Evolutionary conservation across 2,797 vertebrate genomes (phyloP).

Genomic region (Artibeus jamaicensis): DNA sequence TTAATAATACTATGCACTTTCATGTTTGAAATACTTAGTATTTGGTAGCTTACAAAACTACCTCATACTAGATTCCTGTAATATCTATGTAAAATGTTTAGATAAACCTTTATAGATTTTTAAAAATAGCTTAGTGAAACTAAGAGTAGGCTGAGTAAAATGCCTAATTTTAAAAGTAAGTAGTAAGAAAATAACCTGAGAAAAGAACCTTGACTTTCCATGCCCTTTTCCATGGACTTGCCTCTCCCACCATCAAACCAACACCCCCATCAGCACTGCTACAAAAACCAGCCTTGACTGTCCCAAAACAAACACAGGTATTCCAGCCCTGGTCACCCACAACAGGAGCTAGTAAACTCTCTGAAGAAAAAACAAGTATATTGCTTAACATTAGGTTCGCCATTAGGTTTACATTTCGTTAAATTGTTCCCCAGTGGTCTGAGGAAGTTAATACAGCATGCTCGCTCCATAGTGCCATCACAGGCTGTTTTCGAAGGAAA

Average conservation of each 20-base stretch:
- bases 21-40: background rate
- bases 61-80: background rate
- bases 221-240: background rate
- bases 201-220: background rate
- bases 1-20: background rate
- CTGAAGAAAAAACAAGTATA: background rate
- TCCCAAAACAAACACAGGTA: background rate
- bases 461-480: background rate
- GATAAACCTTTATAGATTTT: background rate
- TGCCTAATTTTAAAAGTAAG: background rate
- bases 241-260: background rate
- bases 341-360: background rate
- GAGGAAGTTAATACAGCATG: background rate
- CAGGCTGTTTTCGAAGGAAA: background rate
- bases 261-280: background rate
- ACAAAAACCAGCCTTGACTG: background rate
- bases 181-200: background rate
- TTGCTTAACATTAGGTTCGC: background rate
- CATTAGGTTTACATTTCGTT: background rate
- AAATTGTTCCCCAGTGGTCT: background rate
- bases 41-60: background rate
- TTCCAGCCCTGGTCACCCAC: background rate
- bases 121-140: background rate
- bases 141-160: background rate
- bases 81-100: background rate